Evolutionary conservation across 2,888 invertebrate species (phyloP), one percentile per base, ranked within the genome.

Genomic region (Cryptocephalus primarius): DNA sequence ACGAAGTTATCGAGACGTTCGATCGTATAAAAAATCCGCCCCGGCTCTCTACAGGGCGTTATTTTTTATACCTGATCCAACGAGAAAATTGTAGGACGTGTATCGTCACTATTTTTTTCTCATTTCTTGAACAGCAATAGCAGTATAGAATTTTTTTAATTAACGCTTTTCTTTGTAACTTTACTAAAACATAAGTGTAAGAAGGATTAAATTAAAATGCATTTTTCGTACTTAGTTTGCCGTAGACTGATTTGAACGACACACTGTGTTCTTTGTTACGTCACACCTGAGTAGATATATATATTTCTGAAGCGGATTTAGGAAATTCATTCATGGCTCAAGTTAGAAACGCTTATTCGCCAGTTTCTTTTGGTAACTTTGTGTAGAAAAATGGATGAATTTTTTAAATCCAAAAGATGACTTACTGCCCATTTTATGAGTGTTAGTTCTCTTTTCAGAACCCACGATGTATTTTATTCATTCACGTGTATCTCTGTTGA

Each of bases 161-260:
- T 33, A 44, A 45, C 45, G 45, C 42, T 45, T 49, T 46, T 4
- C 36, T 36, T 36, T 36, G 36, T 36, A 36, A 11, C 22, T 22
- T 22, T 22, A 22, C 22, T 22, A 22, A 22, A 22, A 22, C 22
- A 4, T 22, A 6, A 22, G 22, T 4, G 6, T 22, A 22, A 22
- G 22, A 22, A 22, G 22, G 22, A 22, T 6, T 22, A 22, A 22
- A 22, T 6, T 22, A 22, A 22, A 22, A 46, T 53, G 53, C 51
- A 53, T 53, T 49, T 47, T 49, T 49, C 44, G 47, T 45, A 45
- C 41, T 43, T 50, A 53, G 51, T 53, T 53, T 54, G 52, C 57
- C 49, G 63, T 60, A 62, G 60, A 57, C 56, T 45, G 22, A 22
- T 47, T 53, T 47, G 45, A 59, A 51, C 36, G 51, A 55, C 61